phyloP scores from a whole-genome alignment of 2,113 vertebrate genomes.

The Pteronura brasiliensis region DNA sequence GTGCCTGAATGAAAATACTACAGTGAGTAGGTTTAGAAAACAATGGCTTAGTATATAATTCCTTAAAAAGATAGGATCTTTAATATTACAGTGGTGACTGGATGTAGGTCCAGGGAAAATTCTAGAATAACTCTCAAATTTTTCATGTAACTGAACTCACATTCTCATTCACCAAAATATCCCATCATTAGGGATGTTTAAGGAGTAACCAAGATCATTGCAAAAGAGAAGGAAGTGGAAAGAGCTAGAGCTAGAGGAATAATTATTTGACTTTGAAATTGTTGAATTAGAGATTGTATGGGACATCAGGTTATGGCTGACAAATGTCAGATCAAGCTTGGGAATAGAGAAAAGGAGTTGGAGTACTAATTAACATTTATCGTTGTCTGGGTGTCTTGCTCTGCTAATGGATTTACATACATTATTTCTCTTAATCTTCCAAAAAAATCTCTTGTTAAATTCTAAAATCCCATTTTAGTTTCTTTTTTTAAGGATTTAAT shows the following conservation, averaged over 20 bases:
- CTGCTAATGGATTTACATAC: not conserved
- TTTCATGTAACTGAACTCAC: not conserved
- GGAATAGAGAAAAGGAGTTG: fast-evolving
- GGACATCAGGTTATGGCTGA: not conserved
- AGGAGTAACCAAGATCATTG: not conserved
- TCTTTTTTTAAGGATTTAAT: not conserved
- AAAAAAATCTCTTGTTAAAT: not conserved
- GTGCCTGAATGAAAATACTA: not conserved
- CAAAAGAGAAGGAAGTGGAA: not conserved
- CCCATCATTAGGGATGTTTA: not conserved
- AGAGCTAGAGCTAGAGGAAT: not conserved
- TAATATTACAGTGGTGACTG: not conserved
- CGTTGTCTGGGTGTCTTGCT: not conserved
- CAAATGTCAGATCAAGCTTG: not conserved
- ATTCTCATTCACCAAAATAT: not conserved
- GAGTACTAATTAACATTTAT: not conserved
- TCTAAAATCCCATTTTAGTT: not conserved
- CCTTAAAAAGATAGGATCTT: not conserved
- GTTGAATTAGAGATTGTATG: not conserved
- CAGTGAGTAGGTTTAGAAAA: not conserved
- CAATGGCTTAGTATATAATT: not conserved
- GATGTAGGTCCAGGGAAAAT: not conserved
- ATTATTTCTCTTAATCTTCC: not conserved
- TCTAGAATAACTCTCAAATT: not conserved
- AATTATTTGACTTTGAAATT: not conserved